These are phyloP conservation scores for Pseudochirops corinnae DNA, from an alignment of 2,797 vertebrate species.

Conservation along the genomic window DNA sequence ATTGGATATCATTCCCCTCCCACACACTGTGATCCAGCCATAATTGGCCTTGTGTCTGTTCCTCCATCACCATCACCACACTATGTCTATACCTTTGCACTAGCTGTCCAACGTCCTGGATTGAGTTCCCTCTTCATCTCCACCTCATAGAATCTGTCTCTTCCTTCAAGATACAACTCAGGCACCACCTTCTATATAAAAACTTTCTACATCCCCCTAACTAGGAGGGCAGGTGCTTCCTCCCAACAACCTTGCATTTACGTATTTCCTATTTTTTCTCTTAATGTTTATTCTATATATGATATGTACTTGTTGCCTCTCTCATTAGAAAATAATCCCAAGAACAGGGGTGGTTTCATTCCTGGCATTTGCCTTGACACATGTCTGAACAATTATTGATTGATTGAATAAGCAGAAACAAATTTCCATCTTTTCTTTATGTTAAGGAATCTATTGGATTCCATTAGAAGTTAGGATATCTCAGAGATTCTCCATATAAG, in stretches of 20 bases:
- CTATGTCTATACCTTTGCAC: neutral
- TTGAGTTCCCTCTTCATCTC: neutral
- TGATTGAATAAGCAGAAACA: conserved; percentile 61
- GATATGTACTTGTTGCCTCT: neutral
- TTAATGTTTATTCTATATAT: neutral
- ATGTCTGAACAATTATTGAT: neutral
- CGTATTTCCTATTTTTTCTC: neutral
- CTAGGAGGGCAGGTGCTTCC: neutral
- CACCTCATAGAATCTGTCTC: neutral
- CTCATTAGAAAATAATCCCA: neutral
- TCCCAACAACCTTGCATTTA: neutral
- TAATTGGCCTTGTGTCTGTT: neutral
- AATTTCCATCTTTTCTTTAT: conserved; percentile 54
- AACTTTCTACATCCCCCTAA: neutral
- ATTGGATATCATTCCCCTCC: neutral
- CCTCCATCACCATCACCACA: neutral
- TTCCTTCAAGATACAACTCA: neutral
- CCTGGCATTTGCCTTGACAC: neutral
- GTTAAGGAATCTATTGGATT: conserved; percentile 61
- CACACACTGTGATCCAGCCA: neutral
- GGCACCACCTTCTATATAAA: neutral
- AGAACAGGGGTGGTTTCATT: neutral
- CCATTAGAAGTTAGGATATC: conserved; percentile 52
- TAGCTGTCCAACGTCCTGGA: neutral
- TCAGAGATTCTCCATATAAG: conserved; percentile 59